Evolutionary conservation across 2,797 vertebrate species (phyloP).

Genomic region (Poeciliopsis presidionis): DNA sequence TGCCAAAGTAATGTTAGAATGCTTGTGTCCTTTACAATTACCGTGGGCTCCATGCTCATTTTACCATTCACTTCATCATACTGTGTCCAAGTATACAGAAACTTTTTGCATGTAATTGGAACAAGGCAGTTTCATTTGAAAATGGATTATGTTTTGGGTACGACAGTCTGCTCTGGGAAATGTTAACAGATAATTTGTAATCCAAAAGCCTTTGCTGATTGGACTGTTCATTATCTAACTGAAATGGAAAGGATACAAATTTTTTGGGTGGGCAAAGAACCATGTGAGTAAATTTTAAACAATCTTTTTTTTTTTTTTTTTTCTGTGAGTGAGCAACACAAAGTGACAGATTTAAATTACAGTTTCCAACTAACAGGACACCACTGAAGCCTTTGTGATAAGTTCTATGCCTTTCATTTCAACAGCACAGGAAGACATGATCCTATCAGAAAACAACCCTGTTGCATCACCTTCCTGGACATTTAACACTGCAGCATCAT

Average conservation of each 20-base stretch:
- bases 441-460: not conserved
- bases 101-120: conserved; percentile 35
- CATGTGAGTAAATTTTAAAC: conserved; percentile 6
- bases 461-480: not conserved
- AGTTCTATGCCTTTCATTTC: not conserved
- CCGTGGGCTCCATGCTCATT: conserved; percentile 1
- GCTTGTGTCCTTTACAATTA: conserved; percentile 29
- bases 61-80: not conserved
- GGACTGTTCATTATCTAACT: conserved; percentile 6
- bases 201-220: conserved; percentile 38
- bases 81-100: conserved; percentile 26
- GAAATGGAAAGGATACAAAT: conserved; percentile 13
- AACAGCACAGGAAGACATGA: not conserved
- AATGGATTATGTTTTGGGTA: conserved; percentile 53
- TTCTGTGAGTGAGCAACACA: not conserved
- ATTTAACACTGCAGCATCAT: not conserved
- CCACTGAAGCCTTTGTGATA: not conserved
- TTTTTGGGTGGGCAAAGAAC: conserved; percentile 46
- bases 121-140: conserved; percentile 40
- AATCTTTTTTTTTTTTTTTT: not conserved
- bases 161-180: conserved; percentile 14
- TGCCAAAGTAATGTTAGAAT: conserved; percentile 27
- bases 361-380: not conserved
- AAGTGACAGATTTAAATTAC: not conserved
- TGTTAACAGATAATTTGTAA: conserved; percentile 46